phyloP scores from a whole-genome alignment of 1,140 invertebrate genomes.

The Potamilus streckersoni region DNA sequence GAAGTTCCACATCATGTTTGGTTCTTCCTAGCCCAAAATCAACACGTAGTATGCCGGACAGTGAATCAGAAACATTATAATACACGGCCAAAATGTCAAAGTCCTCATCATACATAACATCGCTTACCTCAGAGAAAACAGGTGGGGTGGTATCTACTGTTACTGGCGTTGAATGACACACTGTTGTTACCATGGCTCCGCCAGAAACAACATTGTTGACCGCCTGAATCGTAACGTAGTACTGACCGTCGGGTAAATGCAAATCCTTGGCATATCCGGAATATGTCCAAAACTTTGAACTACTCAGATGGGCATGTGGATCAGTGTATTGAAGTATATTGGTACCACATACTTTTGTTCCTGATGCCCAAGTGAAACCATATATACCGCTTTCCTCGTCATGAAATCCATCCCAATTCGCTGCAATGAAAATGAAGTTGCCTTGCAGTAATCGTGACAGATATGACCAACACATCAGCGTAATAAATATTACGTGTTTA shows the following conservation, averaged over 20 bases:
- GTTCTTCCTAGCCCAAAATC: constrained; percentile 53
- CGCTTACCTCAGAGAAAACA: constrained; percentile 33
- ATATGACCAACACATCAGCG: too few relatives aligned
- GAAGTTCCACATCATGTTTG: constrained; percentile 49
- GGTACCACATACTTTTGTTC: constrained; percentile 37
- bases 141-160: constrained; percentile 52
- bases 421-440: constrained; percentile 26
- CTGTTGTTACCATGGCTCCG: constrained; percentile 53
- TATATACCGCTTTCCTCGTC: constrained; percentile 53
- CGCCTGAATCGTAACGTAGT: constrained; percentile 49
- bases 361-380: constrained; percentile 52
- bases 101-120: constrained; percentile 53
- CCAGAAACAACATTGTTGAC: constrained; percentile 49
- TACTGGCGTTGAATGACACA: constrained; percentile 49
- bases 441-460: too few relatives aligned
- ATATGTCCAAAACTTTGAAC: constrained; percentile 48
- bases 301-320: constrained; percentile 42
- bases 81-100: constrained; percentile 50
- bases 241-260: constrained; percentile 43
- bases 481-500: neutral
- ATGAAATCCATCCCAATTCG: constrained; percentile 56
- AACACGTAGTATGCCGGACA: constrained; percentile 38
- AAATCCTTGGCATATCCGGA: constrained; percentile 40
- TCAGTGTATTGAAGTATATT: constrained; percentile 40
- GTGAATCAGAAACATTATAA: constrained; percentile 38